Conservation (phyloP, 2,888 invertebrate species). For the Axea sp. region DNA sequence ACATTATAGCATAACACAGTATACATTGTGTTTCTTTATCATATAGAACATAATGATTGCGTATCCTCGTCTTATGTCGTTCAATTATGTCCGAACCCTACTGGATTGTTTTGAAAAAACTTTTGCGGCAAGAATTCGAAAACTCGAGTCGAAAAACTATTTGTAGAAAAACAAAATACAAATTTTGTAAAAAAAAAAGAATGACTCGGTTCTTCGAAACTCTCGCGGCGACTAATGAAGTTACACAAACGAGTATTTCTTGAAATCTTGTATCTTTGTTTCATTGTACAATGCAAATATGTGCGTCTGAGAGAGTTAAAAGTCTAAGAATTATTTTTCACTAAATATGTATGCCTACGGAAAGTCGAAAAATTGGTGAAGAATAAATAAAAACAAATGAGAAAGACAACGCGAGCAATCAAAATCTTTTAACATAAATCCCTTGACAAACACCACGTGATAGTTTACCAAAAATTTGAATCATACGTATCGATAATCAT, state of each 20-base stretch:
- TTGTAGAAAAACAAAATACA: no score
- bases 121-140: conserved; percentile 47
- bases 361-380: conserved; percentile 69
- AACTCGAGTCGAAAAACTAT: conserved; percentile 61
- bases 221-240: conserved; percentile 25
- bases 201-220: conserved; percentile 15
- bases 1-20: conserved; percentile 62
- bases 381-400: conserved; percentile 31
- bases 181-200: background rate
- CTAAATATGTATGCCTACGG: conserved; percentile 68
- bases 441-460: background rate
- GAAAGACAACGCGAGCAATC: conserved; percentile 8
- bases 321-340: conserved; percentile 64
- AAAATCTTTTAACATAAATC: no score
- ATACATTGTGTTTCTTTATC: conserved; percentile 62
- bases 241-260: conserved; percentile 71
- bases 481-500: no score
- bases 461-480: no score
- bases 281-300: conserved; percentile 71
- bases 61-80: conserved; percentile 65
- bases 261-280: conserved; percentile 65
- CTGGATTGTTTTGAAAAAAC: conserved; percentile 72
- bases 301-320: conserved; percentile 68
- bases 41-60: conserved; percentile 70
- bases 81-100: conserved; percentile 67